Percentiles rank a stretch among this genome's conserved stretches.
Conservation (phyloP, 2,888 invertebrate genomes). For the Psylliodes chrysocephalus region DNA sequence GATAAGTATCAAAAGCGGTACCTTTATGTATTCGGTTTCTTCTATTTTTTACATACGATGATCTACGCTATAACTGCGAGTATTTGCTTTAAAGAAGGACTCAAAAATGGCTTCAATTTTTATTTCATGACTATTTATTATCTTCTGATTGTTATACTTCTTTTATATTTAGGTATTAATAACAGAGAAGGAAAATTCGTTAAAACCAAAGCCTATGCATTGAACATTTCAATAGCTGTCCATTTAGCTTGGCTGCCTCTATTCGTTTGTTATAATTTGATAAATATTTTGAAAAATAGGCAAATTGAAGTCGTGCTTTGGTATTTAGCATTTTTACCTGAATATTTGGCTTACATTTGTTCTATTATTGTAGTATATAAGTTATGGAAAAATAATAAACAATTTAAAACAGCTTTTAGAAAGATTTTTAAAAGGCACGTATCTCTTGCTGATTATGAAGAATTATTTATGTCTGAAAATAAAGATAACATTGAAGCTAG, state of each 20-base stretch:
- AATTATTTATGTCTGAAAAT: conserved; percentile 30
- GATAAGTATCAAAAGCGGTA: conserved; percentile 38
- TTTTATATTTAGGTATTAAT: conserved; percentile 29
- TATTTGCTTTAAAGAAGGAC: conserved; percentile 39
- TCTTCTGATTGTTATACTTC: conserved; percentile 11
- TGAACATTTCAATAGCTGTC: conserved; percentile 28
- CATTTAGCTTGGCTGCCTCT: conserved; percentile 38
- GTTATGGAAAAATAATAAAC: conserved; percentile 36
- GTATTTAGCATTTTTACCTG: conserved; percentile 40
- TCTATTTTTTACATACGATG: conserved; percentile 41
- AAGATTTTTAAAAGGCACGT: conserved; percentile 35
- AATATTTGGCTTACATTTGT: conserved; percentile 38
- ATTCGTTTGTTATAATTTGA: conserved; percentile 36
- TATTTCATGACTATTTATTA: conserved; percentile 41
- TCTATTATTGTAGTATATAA: conserved; percentile 31
- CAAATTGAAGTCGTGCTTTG: conserved; percentile 35
- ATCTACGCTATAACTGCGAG: conserved; percentile 37
- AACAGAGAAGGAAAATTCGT: conserved; percentile 17
- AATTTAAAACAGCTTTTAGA: conserved; percentile 37
- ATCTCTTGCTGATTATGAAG: conserved; percentile 31
- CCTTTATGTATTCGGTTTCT: conserved; percentile 37
- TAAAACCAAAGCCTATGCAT: conserved; percentile 25
- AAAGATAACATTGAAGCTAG: neutral
- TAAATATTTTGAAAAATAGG: conserved; percentile 29
- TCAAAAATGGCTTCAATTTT: conserved; percentile 35